These are phyloP conservation scores for Itoplectis maculator DNA, from an alignment of 2,888 invertebrate genomes.

Conservation along the genomic window DNA sequence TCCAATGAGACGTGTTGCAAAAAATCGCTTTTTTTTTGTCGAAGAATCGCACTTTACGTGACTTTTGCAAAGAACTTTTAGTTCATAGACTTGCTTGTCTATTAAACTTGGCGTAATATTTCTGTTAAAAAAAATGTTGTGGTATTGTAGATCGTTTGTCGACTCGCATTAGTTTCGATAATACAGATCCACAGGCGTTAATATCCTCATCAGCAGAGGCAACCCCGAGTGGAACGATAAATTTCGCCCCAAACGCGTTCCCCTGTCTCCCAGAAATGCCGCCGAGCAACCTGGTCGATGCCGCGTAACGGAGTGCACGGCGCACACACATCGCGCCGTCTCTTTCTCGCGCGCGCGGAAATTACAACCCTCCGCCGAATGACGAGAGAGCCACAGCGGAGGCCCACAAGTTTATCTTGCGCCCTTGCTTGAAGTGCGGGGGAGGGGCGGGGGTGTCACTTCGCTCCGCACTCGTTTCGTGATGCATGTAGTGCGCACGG, in stretches of 20 bases:
- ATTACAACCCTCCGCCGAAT: slow-evolving; percentile 60
- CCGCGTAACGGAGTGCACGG: slow-evolving; percentile 39
- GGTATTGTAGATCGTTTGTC: too few species aligned
- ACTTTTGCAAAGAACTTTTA: too few species aligned
- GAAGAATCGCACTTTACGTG: too few species aligned
- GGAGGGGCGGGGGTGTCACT: neutral
- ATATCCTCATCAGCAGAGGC: slow-evolving; percentile 59
- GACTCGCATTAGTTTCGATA: too few species aligned
- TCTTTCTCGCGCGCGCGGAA: slow-evolving; percentile 47
- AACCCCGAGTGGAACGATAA: slow-evolving; percentile 41
- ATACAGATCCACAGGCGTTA: neutral
- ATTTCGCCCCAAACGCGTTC: slow-evolving; percentile 26
- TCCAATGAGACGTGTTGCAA: too few species aligned
- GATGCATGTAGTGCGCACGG: slow-evolving; percentile 38
- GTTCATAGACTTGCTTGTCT: too few species aligned
- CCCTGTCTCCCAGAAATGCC: slow-evolving; percentile 46
- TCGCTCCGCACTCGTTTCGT: slow-evolving; percentile 29
- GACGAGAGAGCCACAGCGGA: slow-evolving; percentile 60
- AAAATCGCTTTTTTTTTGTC: too few species aligned
- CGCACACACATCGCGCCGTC: slow-evolving; percentile 34
- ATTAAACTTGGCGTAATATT: too few species aligned
- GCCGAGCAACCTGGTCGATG: slow-evolving; percentile 23
- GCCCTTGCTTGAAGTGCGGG: slow-evolving; percentile 49
- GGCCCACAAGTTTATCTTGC: slow-evolving; percentile 62
- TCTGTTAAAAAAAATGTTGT: too few species aligned